Conservation (phyloP, 2,797 vertebrate genomes). For the Hippocampus kuda region DNA sequence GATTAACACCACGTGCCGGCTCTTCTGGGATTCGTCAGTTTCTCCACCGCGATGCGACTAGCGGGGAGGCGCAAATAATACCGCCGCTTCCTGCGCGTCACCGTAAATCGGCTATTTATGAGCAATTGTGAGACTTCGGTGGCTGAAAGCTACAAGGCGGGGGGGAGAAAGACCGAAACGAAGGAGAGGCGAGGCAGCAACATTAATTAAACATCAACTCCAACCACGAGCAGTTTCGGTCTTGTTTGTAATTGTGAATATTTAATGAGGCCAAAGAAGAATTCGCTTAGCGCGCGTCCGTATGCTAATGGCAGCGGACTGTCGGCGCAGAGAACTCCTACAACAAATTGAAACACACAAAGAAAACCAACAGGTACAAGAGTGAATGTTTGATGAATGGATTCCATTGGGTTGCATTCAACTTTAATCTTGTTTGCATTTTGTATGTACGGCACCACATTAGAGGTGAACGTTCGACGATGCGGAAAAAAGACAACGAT, state of each 20-base stretch:
- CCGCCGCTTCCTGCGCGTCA: not conserved
- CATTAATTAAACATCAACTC: slow-evolving; percentile 64
- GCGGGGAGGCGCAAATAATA: not conserved
- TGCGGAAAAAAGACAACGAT: not conserved
- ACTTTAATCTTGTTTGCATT: not conserved
- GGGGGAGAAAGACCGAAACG: slow-evolving; percentile 7
- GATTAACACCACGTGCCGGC: not conserved
- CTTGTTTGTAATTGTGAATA: slow-evolving; percentile 70
- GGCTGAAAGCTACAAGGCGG: slow-evolving; percentile 12
- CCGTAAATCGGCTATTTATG: not conserved
- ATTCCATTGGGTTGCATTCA: not conserved
- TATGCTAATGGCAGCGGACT: slow-evolving; percentile 58
- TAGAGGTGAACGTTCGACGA: too few relatives aligned
- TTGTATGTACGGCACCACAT: not conserved
- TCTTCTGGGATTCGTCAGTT: not conserved
- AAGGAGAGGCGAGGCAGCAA: slow-evolving; percentile 1
- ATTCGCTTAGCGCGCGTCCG: slow-evolving; percentile 54
- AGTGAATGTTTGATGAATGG: not conserved
- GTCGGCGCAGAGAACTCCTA: slow-evolving; percentile 34
- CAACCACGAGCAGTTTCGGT: slow-evolving; percentile 50
- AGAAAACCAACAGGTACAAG: slow-evolving; percentile 6
- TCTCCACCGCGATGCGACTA: not conserved
- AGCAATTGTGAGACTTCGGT: slow-evolving; percentile 5
- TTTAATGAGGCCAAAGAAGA: slow-evolving; percentile 62
- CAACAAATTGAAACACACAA: slow-evolving; percentile 12